These are phyloP conservation scores for Scelioninae gen. 1 DNA, from an alignment of 2,888 invertebrate genomes.

Conservation along the genomic window DNA sequence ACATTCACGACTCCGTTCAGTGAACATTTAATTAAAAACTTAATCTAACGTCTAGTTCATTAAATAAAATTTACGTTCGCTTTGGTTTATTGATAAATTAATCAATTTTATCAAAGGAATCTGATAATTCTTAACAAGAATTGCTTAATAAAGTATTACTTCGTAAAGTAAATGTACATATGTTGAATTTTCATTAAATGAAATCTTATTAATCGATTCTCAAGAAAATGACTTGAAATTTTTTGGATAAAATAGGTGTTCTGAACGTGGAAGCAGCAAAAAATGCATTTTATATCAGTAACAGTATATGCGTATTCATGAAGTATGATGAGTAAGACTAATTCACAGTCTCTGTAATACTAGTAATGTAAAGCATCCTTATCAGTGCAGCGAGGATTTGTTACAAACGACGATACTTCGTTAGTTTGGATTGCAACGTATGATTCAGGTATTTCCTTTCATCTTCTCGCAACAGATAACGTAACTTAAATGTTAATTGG, in stretches of 20 bases:
- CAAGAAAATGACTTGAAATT: slow-evolving; percentile 16
- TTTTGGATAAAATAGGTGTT: background rate
- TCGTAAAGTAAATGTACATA: background rate
- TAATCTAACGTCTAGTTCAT: too few species aligned
- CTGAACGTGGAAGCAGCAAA: slow-evolving; percentile 10
- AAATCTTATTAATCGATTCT: too few species aligned
- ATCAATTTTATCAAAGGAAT: background rate
- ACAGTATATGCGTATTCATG: slow-evolving; percentile 41
- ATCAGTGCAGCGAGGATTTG: slow-evolving; percentile 50
- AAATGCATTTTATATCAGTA: slow-evolving; percentile 5
- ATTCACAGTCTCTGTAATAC: slow-evolving; percentile 44
- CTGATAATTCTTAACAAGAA: background rate
- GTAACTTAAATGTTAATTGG: slow-evolving; percentile 33
- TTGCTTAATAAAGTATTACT: background rate
- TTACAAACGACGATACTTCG: slow-evolving; percentile 58
- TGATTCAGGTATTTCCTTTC: slow-evolving; percentile 56
- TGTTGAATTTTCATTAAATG: too few species aligned
- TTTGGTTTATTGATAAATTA: background rate
- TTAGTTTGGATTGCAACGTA: slow-evolving; percentile 44
- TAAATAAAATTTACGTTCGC: background rate
- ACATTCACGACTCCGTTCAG: too few species aligned
- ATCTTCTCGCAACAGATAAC: slow-evolving; percentile 41
- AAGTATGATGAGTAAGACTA: slow-evolving; percentile 45
- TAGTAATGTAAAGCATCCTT: slow-evolving; percentile 53
- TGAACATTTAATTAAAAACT: too few species aligned